Conservation (phyloP, 2,888 invertebrate species). For the Tanaodytes sp. region DNA sequence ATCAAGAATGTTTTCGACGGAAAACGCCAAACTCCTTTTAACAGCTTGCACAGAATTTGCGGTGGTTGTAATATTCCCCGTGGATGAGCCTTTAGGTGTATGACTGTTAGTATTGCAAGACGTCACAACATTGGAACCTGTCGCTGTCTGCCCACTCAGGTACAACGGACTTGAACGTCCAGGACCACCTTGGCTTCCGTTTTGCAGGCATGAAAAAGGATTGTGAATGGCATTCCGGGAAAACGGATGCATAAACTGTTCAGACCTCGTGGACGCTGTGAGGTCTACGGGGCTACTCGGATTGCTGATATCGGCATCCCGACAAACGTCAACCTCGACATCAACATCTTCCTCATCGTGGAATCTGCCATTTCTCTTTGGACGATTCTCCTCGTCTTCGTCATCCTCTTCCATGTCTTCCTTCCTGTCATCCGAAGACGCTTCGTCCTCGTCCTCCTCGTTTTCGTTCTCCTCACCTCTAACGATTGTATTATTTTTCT, state of each 20-base stretch:
- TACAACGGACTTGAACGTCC: constrained; percentile 53
- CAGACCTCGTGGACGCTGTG: constrained; percentile 69
- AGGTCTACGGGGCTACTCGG: constrained; percentile 73
- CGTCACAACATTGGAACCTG: constrained; percentile 61
- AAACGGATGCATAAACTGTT: constrained; percentile 65
- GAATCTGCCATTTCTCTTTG: constrained; percentile 59
- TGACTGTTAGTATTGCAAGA: constrained; percentile 60
- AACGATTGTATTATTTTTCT: constrained; percentile 35
- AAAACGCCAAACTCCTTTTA: constrained; percentile 85
- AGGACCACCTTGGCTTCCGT: constrained; percentile 51
- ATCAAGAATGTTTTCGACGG: constrained; percentile 91
- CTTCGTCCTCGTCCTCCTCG: constrained; percentile 56
- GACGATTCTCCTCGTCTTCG: constrained; percentile 62
- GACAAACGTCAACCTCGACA: constrained; percentile 67
- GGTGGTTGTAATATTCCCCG: constrained; percentile 63
- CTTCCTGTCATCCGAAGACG: constrained; percentile 37
- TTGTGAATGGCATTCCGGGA: constrained; percentile 61
- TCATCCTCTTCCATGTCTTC: constrained; percentile 58
- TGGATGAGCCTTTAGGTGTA: constrained; percentile 58
- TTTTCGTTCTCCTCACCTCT: constrained; percentile 54
- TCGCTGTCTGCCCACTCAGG: constrained; percentile 61
- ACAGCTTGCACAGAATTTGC: constrained; percentile 75
- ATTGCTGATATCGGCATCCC: constrained; percentile 67
- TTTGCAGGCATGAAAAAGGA: constrained; percentile 63
- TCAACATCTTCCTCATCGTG: constrained; percentile 67